Percentiles rank a stretch among this genome's conserved stretches.
These are phyloP conservation scores for Pygmarrhopalites habei DNA, from an alignment of 1,140 invertebrate genomes.

Conservation along the genomic window DNA sequence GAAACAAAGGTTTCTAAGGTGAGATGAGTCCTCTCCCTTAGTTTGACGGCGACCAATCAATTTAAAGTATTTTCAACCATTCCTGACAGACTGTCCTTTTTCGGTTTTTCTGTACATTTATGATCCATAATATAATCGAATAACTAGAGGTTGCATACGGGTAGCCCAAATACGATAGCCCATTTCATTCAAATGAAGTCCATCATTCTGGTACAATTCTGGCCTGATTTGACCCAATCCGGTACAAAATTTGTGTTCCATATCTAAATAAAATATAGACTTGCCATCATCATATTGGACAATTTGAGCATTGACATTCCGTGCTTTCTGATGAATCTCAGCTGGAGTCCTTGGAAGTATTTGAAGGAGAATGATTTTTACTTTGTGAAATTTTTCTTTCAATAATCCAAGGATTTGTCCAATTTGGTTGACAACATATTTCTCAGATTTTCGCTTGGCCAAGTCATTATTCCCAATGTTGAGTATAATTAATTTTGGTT, in stretches of 20 bases:
- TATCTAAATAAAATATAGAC: conserved; percentile 6
- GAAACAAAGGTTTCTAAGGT: too few species aligned
- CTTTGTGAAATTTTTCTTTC: conserved; percentile 1
- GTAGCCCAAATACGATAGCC: conserved; percentile 8
- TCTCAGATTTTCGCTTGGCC: background rate
- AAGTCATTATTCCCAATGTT: conserved; percentile 24
- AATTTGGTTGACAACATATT: background rate
- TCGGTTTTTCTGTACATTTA: too few species aligned
- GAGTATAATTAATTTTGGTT: conserved; percentile 2
- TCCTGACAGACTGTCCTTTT: too few species aligned
- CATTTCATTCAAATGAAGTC: background rate
- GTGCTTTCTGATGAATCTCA: background rate
- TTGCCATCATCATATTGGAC: background rate
- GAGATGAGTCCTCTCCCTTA: too few species aligned
- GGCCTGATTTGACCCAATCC: background rate
- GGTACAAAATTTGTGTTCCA: conserved; percentile 12
- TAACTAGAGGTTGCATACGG: conserved; percentile 2
- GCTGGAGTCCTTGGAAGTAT: conserved; percentile 2
- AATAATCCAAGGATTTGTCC: conserved; percentile 5
- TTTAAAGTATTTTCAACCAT: too few species aligned
- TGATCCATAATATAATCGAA: too few species aligned
- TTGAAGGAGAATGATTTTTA: conserved; percentile 8
- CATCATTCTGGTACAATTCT: conserved; percentile 1
- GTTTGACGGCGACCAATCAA: too few species aligned
- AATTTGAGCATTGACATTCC: conserved; percentile 3